phyloP scores from a whole-genome alignment of 2,797 vertebrate genomes.

The Pangasius krempfi region DNA sequence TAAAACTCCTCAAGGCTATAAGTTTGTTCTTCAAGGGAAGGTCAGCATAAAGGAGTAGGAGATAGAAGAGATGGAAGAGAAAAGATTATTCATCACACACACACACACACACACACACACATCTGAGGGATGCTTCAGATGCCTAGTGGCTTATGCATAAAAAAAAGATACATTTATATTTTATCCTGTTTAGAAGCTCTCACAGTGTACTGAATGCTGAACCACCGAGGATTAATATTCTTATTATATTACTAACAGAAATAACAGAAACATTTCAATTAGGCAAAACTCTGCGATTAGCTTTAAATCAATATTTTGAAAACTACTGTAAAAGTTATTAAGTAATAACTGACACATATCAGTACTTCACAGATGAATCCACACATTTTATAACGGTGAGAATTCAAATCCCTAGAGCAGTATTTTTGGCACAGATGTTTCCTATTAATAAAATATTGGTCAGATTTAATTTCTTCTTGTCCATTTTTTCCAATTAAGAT shows the following conservation, averaged over 20 bases:
- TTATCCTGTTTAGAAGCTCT: background rate
- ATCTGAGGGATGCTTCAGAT: background rate
- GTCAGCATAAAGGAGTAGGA: background rate
- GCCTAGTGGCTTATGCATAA: background rate
- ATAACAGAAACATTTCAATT: background rate
- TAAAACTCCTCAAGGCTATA: background rate
- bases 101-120: too few species aligned
- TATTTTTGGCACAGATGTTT: constrained; percentile 1
- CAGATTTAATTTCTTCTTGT: background rate
- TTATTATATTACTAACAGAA: background rate
- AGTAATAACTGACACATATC: background rate
- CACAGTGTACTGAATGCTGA: background rate
- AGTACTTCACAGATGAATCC: background rate
- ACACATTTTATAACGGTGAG: background rate
- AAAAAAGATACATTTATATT: background rate
- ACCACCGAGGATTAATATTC: background rate
- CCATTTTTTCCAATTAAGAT: background rate
- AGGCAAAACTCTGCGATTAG: background rate
- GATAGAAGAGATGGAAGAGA: background rate
- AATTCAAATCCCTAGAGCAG: background rate
- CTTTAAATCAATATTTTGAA: background rate
- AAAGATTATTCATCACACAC: background rate
- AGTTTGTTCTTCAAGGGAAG: background rate
- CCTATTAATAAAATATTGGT: background rate
- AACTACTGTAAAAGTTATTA: background rate